Evolutionary conservation across 2,113 vertebrate genomes (phyloP).

Genomic region (Phrynosoma blainvillii): DNA sequence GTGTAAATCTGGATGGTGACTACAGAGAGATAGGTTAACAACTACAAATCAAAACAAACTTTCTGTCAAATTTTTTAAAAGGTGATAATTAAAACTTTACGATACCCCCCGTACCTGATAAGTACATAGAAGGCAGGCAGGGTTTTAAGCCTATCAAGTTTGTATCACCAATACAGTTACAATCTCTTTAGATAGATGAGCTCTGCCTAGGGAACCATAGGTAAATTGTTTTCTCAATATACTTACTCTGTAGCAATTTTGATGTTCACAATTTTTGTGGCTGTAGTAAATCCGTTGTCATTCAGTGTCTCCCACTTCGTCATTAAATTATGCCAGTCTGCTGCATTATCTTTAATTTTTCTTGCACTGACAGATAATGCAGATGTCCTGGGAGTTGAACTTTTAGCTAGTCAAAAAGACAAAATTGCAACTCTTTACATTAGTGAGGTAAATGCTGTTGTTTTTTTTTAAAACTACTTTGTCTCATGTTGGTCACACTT

Average conservation of each 20-base stretch:
- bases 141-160: not conserved
- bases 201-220: not conserved
- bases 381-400: slow-evolving; percentile 78
- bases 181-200: slow-evolving; percentile 23
- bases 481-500: not conserved
- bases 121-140: slow-evolving; percentile 16
- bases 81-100: no score
- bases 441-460: not conserved
- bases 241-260: slow-evolving; percentile 81
- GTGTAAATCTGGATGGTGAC: no score
- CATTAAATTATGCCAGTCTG: slow-evolving; percentile 95
- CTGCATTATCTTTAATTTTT: slow-evolving; percentile 93
- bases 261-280: slow-evolving; percentile 84
- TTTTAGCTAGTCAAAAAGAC: slow-evolving; percentile 66
- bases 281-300: slow-evolving; percentile 78
- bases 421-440: not conserved
- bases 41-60: no score
- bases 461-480: not conserved
- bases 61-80: no score
- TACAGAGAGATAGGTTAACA: no score
- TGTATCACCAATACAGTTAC: not conserved
- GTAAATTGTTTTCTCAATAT: not conserved
- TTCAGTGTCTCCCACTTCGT: slow-evolving; percentile 89
- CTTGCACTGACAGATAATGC: slow-evolving; percentile 86
- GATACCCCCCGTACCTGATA: not conserved